Percentiles rank a stretch among this genome's conserved stretches.
Conservation (phyloP, 2,113 vertebrate species). For the Hemichromis elongatus region DNA sequence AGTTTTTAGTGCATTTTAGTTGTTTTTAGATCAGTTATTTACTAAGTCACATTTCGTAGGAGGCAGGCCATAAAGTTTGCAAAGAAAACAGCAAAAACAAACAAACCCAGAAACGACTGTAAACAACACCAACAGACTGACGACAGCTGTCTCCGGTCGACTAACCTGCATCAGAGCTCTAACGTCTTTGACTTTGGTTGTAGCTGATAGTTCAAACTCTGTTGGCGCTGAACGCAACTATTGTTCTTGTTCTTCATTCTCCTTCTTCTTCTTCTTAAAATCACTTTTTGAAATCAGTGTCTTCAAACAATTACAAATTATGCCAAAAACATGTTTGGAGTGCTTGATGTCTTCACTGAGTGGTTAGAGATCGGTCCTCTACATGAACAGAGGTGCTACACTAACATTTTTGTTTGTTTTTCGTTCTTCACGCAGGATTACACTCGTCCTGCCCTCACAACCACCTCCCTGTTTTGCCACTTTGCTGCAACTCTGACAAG, state of each 20-base stretch:
- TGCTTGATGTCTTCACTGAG: background rate
- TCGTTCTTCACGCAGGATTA: constrained; percentile 1
- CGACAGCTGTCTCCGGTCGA: background rate
- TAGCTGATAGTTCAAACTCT: background rate
- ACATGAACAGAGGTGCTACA: background rate
- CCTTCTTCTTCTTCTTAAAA: background rate
- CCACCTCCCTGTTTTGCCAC: background rate
- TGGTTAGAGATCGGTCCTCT: background rate
- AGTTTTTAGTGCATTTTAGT: background rate
- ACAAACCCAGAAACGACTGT: background rate
- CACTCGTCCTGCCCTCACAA: background rate
- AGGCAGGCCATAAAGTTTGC: background rate
- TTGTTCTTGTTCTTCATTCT: too few species aligned
- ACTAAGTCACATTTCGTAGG: background rate
- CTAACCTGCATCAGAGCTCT: background rate
- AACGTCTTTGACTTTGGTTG: background rate
- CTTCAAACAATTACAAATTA: background rate
- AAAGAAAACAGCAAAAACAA: background rate
- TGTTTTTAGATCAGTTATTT: background rate
- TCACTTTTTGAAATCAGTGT: background rate
- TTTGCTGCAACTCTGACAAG: background rate
- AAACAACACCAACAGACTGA: background rate
- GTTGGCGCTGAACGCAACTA: background rate
- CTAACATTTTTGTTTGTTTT: background rate
- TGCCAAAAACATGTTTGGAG: background rate